Conservation (phyloP, 92 coral and sea anemone genomes). For the Galaxea fascicularis region DNA sequence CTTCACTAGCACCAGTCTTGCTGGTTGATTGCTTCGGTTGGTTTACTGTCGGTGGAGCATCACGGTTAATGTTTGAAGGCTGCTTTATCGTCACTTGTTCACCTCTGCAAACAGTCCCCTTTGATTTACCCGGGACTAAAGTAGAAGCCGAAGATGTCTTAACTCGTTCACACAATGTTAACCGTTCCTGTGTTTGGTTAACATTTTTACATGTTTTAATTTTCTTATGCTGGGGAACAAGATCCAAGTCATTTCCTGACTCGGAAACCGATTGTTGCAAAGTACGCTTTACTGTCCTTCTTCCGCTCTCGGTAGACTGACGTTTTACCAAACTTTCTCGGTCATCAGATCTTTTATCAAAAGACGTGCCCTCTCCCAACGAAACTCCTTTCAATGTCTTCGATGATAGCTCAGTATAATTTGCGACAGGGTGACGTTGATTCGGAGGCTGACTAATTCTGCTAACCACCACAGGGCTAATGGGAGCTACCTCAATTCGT, state of each 20-base stretch:
- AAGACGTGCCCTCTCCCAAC: neutral
- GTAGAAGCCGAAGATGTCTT: neutral
- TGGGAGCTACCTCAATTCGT: neutral
- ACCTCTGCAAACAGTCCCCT: neutral
- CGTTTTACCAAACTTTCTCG: neutral
- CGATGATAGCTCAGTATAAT: neutral
- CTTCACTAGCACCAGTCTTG: neutral
- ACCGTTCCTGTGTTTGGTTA: neutral
- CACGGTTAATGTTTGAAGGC: neutral
- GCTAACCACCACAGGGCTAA: neutral
- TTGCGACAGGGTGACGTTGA: neutral
- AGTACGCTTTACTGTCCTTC: constrained; percentile 2
- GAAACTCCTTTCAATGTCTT: neutral
- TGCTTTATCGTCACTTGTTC: neutral
- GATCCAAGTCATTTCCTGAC: neutral
- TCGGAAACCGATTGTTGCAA: constrained; percentile 9
- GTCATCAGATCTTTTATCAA: neutral
- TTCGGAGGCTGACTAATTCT: neutral
- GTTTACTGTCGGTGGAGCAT: neutral
- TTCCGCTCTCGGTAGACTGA: neutral
- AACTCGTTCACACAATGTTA: neutral
- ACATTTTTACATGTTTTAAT: neutral
- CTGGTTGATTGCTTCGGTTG: neutral
- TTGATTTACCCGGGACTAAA: neutral
- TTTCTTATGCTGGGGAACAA: constrained; percentile 23